Conservation (phyloP, 2,797 vertebrate species). For the Protonibea diacanthus region DNA sequence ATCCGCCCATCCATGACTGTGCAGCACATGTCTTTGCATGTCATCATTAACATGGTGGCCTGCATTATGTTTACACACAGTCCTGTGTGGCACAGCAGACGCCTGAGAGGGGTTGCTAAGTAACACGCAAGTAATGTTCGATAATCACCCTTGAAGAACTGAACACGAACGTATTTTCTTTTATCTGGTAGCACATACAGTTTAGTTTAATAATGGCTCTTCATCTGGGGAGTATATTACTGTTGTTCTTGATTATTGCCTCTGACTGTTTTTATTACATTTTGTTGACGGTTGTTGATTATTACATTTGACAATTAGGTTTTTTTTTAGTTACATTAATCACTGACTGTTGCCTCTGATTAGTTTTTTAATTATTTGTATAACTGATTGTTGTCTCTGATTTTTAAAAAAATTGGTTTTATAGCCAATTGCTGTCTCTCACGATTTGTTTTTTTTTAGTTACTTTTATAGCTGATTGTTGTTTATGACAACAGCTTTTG, state of each 20-base stretch:
- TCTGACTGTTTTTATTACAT: not conserved
- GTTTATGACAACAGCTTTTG: not conserved
- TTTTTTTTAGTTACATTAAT: no score
- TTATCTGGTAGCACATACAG: not conserved
- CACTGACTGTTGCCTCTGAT: not conserved
- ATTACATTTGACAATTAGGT: no score
- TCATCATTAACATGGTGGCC: constrained; percentile 40
- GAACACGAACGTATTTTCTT: not conserved
- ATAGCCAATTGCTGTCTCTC: not conserved
- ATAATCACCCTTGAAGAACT: constrained; percentile 12
- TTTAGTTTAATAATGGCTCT: not conserved
- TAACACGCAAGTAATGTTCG: constrained; percentile 10
- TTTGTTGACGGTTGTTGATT: not conserved
- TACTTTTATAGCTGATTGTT: not conserved
- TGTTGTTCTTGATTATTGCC: not conserved
- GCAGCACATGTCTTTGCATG: constrained; percentile 52
- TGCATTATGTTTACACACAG: constrained; percentile 46
- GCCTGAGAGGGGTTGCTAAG: constrained; percentile 30
- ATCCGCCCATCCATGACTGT: constrained; percentile 30
- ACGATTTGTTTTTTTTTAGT: not conserved
- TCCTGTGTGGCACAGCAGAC: constrained; percentile 18
- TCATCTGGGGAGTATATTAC: not conserved
- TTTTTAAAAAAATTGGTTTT: not conserved
- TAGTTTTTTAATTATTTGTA: not conserved
- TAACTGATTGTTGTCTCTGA: not conserved